Base-by-base conservation (phyloP, 1,140 invertebrate genomes). In the Panagrolaimus sp. region DNA sequence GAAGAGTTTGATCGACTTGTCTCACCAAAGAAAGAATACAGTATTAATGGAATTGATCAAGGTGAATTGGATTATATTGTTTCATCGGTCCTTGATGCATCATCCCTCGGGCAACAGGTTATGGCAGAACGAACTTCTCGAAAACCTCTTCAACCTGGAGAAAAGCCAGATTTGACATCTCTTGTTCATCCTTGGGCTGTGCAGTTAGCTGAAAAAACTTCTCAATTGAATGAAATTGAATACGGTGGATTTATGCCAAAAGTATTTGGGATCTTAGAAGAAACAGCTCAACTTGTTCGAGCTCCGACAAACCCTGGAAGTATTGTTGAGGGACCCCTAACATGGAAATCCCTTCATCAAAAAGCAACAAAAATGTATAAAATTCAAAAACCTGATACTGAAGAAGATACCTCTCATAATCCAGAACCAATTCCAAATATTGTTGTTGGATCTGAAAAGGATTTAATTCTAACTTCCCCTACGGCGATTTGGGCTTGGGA, bases 391-490 rank as follows among this genome's bases (percentile, higher is more conserved):
- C 15, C 52, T 10, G 14, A 21, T 1, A 12, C 24, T 45, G 75
- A 43, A 67, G 28, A 3, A 64, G 63, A 26, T 43, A 48, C 43
- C 14, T 21, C 71, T 62, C 9, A 73, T 38, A n/a, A 44, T 4
- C 62, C 70, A n/a, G 77, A 78, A 44, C 76, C 74, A 14, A 81
- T 78, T 48, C 77, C 77, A 14, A 63, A 73, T 14, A 66, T 78
- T 24, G 10, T 78, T 17, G 77, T 66, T 15, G 63, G 63, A 17
- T 26, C 68, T n/a, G 77, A 81, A 38, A 47, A 67, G 1, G 77
- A 78, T 43, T 67, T 73, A 15, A 65, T 78, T n/a, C 26, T 66
- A 12, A 72, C 73, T 8, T 66, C 66, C 62, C 73, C 77, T 0
- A 62, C 67, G 14, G 44, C 62, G 3, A 43, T 71, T n/a, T 38